Percentiles rank a stretch among this genome's conserved stretches.
Conservation (phyloP, 1,140 invertebrate species). For the Orius insidiosus region DNA sequence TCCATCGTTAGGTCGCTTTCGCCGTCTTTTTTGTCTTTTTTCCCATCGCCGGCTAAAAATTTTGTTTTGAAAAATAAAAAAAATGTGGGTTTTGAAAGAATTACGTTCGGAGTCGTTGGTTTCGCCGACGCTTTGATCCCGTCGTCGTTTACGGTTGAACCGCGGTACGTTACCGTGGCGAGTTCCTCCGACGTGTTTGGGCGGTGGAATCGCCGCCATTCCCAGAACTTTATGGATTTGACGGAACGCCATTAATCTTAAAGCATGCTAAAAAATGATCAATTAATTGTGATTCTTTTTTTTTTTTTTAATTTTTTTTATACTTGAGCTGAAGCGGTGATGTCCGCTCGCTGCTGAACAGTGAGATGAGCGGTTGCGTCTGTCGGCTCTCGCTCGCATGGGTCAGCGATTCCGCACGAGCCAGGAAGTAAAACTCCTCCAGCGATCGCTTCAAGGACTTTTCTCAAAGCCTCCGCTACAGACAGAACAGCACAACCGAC, state of each 20-base stretch:
- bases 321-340: conserved; percentile 80
- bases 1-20: conserved; percentile 33
- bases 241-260: conserved; percentile 84
- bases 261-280: conserved; percentile 46
- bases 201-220: conserved; percentile 45
- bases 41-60: conserved; percentile 27
- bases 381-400: conserved; percentile 91
- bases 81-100: not conserved
- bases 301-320: no score
- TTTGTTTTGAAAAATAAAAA: not conserved
- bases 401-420: conserved; percentile 72
- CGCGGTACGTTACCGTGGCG: conserved; percentile 22
- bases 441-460: conserved; percentile 85
- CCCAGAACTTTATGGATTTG: conserved; percentile 87
- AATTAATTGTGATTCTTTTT: conserved; percentile 1
- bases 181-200: not conserved
- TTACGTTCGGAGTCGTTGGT: conserved; percentile 40
- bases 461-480: conserved; percentile 78
- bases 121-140: conserved; percentile 45
- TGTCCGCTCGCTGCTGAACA: conserved; percentile 84
- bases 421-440: conserved; percentile 59
- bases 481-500: conserved; percentile 75
- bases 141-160: conserved; percentile 44
- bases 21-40: conserved; percentile 41
- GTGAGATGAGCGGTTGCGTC: conserved; percentile 72